Evolutionary conservation across 2,113 vertebrate genomes (phyloP), one percentile per base, ranked within the genome.

Genomic region (Phaethon lepturus): DNA sequence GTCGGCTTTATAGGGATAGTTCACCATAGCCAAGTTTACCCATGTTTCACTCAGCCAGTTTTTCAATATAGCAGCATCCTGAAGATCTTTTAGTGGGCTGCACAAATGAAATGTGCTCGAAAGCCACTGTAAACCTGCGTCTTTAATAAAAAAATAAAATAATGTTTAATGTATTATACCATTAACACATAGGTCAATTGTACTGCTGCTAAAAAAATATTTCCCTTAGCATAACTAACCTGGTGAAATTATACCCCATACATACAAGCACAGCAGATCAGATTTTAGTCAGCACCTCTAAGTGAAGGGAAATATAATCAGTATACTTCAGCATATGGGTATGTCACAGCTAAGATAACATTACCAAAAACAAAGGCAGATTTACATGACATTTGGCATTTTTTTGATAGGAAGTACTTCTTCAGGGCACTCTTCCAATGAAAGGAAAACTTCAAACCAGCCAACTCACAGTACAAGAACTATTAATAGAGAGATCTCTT

Each of bases 11-110:
- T 99, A 99, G 4, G 99, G 99, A 75, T 99, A 99, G 95, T 99
- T 98, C 86, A 99, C 99, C 99, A 99, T 99, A 15, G 99, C 99
- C 98, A 99, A 97, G 49, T 99, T 99, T 55, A 99, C 97, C 99
- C 99, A 99, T 1, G 99, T 99, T 96, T 99, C 99, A 94, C 98
- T 98, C 24, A 99, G 98, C 99, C 99, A 99, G 11, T 58, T 98
- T 98, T 99, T 99, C 92, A 99, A 98, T 38, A 3, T 6, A 11
- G 25, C 28, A 33, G 94, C 95, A 42, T 99, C 99, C 5, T 89
- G 91, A 75, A 25, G 58, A 83, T 25, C 97, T 96, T 97, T 99
- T n/a, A 99, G 97, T 4, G 99, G 98, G 17, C 49, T 81, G 80
- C 99, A 99, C 55, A 99, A 97, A 45, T 83, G 98, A 95, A 99